Evolutionary conservation across 1,140 invertebrate species (phyloP), one percentile per base, ranked within the genome.

Genomic region (Bombus terrestris): DNA sequence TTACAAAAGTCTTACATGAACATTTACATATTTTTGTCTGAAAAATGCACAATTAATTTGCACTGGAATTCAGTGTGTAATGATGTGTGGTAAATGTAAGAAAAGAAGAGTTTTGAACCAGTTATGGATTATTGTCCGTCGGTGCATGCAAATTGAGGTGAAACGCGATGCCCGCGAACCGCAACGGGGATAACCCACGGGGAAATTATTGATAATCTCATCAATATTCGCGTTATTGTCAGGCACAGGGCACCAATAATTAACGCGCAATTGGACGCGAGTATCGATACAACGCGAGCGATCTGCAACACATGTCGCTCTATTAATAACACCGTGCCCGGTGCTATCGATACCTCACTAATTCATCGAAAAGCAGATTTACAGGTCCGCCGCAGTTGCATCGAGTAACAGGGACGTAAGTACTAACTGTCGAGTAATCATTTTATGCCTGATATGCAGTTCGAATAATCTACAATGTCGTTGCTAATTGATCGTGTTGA

Each of bases 201-300:
- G 90, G 91, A 91, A 93, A 93, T 94, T 93, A 94, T 94, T 93
- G 93, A 94, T 93, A 94, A 93, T 94, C 91, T 89, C 92, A 93
- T 94, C 93, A 94, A 94, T 94, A 94, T 94, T 88, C 91, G 89
- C 86, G 92, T 86, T 90, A 94, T 93, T 92, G 92, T 93, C 93
- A 92, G 92, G 76, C 88, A 80, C 90, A 83, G 87, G 47, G 85
- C 81, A 79, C 86, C 86, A 89, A 93, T 94, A 92, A 94, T 93
- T 93, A 92, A 93, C 92, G 92, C 87, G 91, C 88, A 93, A 94
- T 94, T 92, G 92, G 88, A 86, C 85, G 80, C 64, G 86, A 86
- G 93, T 92, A 94, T 94, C 92, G 92, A 92, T 93, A 89, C 86
- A 75, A 72, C 79, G 85, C 79, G 71, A 86, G 85, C 88, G 86